Percentiles rank a stretch among this genome's conserved stretches.
Evolutionary conservation across 1,140 invertebrate species (phyloP).

Genomic region (Phthorimaea operculella): DNA sequence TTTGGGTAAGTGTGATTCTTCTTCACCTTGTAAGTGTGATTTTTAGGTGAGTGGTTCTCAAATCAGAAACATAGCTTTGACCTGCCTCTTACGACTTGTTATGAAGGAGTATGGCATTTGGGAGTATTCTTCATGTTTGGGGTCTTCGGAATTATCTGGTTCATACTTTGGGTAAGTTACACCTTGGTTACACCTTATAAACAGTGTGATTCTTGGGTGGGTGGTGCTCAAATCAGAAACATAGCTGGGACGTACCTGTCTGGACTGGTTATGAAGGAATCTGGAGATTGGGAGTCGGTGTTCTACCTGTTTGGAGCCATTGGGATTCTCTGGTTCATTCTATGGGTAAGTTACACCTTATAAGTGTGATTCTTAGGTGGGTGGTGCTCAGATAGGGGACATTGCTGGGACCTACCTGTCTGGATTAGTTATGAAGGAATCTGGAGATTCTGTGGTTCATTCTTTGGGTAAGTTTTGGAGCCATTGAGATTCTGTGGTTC

Average conservation of each 20-base stretch:
- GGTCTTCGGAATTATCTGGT: slow-evolving; percentile 77
- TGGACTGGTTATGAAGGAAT: slow-evolving; percentile 75
- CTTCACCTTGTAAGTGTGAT: too few species aligned
- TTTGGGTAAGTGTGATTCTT: slow-evolving; percentile 77
- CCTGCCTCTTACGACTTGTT: slow-evolving; percentile 76
- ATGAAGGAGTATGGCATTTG: slow-evolving; percentile 75
- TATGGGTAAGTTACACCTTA: too few species aligned
- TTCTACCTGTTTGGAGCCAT: slow-evolving; percentile 87
- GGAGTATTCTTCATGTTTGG: slow-evolving; percentile 89
- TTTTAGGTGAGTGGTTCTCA: too few species aligned
- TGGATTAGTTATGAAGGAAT: slow-evolving; percentile 75
- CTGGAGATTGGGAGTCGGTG: slow-evolving; percentile 78
- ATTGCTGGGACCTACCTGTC: slow-evolving; percentile 81
- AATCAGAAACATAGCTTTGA: slow-evolving; percentile 70
- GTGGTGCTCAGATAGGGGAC: too few species aligned
- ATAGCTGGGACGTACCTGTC: slow-evolving; percentile 80
- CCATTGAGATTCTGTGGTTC: slow-evolving; percentile 78
- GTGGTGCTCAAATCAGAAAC: too few species aligned
- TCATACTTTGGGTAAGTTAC: slow-evolving; percentile 77
- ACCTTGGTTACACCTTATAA: too few species aligned
- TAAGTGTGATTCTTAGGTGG: too few species aligned
- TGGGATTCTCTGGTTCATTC: slow-evolving; percentile 78
- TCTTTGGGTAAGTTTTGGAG: slow-evolving; percentile 86
- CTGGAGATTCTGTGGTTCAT: slow-evolving; percentile 82
- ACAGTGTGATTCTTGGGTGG: too few species aligned